phyloP scores from a whole-genome alignment of 2,888 invertebrate genomes.

The Polietes domitor region DNA sequence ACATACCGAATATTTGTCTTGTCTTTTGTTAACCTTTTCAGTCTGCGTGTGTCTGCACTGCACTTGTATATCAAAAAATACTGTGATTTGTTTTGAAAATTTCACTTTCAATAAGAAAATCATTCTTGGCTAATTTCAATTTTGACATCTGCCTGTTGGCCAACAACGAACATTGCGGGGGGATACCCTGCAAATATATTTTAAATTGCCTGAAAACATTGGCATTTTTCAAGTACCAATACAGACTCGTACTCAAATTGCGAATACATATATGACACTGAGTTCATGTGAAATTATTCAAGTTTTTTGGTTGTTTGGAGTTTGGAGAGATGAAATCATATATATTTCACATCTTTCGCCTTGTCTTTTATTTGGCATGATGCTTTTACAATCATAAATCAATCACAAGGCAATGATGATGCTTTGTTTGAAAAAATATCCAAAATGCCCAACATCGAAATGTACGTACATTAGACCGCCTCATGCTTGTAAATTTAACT shows the following conservation, averaged over 20 bases:
- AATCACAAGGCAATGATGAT: neutral
- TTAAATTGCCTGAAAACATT: too few species aligned
- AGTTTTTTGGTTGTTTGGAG: neutral
- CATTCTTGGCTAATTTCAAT: constrained; percentile 26
- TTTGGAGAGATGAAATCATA: neutral
- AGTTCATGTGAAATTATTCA: neutral
- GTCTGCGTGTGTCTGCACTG: neutral
- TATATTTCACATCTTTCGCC: neutral
- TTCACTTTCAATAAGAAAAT: constrained; percentile 4
- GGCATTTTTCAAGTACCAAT: too few species aligned
- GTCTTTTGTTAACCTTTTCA: constrained; percentile 22
- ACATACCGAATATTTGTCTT: neutral
- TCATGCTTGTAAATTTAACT: too few species aligned
- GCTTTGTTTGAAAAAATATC: too few species aligned
- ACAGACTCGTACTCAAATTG: too few species aligned
- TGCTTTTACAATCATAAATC: neutral
- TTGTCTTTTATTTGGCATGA: too few species aligned
- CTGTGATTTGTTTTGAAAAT: neutral
- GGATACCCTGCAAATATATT: too few species aligned
- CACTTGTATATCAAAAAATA: constrained; percentile 13
- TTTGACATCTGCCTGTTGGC: neutral
- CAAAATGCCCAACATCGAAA: too few species aligned
- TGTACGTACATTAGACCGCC: too few species aligned
- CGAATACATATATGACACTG: too few species aligned
- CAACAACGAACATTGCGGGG: too few species aligned